These are phyloP conservation scores for Brienomyrus longianalis DNA, from an alignment of 2,113 vertebrate species.

Conservation along the genomic window DNA sequence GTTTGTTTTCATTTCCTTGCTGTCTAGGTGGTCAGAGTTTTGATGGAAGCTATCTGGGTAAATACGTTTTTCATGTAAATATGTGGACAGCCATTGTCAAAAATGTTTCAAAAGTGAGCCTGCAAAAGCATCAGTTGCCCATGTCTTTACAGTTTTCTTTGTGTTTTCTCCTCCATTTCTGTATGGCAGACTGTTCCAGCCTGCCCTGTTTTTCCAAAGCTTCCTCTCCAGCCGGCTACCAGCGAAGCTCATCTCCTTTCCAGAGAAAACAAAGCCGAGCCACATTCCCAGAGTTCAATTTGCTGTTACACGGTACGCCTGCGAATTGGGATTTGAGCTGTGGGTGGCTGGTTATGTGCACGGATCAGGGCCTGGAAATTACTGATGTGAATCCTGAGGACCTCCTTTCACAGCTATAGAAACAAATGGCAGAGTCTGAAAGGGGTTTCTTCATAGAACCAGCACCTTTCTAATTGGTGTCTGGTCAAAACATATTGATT, in stretches of 20 bases:
- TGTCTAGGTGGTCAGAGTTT: slow-evolving; percentile 30
- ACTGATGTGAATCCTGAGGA: slow-evolving; percentile 24
- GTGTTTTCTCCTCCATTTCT: slow-evolving; percentile 30
- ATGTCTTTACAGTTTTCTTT: slow-evolving; percentile 4
- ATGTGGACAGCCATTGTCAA: background rate
- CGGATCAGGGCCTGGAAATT: slow-evolving; percentile 24
- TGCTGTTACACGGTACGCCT: slow-evolving; percentile 69
- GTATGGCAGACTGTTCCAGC: slow-evolving; percentile 25
- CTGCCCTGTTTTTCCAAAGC: slow-evolving; percentile 49
- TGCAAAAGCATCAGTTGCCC: background rate
- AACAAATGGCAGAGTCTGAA: background rate
- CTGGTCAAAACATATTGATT: background rate
- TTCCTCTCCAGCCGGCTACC: slow-evolving; percentile 58
- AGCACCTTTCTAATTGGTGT: background rate
- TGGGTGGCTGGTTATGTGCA: slow-evolving; percentile 52
- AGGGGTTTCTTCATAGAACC: background rate
- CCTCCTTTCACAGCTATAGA: slow-evolving; percentile 11
- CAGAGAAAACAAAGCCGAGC: slow-evolving; percentile 70
- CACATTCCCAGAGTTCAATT: slow-evolving; percentile 73
- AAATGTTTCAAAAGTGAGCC: background rate
- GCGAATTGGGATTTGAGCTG: slow-evolving; percentile 63
- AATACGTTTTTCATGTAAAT: slow-evolving; percentile 20
- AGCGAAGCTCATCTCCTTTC: slow-evolving; percentile 71
- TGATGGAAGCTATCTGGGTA: slow-evolving; percentile 1
- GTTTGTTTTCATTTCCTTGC: slow-evolving; percentile 22